A percentile compares a stretch with the other conserved stretches of the same genome.
phyloP scores from a whole-genome alignment of 2,113 vertebrate genomes.

The Cynocephalus volans region DNA sequence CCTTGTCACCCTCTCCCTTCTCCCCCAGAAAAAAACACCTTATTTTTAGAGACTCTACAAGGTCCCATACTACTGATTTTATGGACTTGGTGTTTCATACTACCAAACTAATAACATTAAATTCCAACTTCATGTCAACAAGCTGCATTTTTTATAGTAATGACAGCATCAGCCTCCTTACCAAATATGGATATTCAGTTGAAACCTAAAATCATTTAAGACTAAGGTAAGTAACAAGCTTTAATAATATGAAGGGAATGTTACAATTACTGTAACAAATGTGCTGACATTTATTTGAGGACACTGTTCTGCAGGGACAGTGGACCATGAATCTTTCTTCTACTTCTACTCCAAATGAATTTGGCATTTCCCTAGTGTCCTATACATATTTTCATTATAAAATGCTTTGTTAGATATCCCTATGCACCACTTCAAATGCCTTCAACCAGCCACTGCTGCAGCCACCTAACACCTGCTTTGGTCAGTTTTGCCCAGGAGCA shows the following conservation, averaged over 20 bases:
- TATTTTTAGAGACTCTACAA: neutral
- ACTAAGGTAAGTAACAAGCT: neutral
- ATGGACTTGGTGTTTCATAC: neutral
- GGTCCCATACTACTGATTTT: neutral
- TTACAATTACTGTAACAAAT: neutral
- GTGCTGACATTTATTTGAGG: neutral
- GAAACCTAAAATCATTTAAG: constrained; percentile 41
- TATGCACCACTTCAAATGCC: neutral
- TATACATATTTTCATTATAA: neutral
- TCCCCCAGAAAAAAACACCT: neutral
- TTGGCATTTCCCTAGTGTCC: neutral
- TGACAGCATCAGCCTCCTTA: neutral
- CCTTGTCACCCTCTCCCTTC: neutral
- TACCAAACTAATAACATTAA: neutral
- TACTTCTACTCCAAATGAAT: neutral
- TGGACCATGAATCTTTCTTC: neutral
- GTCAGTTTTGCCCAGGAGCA: neutral
- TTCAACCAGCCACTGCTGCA: neutral
- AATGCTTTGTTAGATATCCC: neutral
- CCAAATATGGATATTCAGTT: neutral
- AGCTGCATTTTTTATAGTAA: neutral
- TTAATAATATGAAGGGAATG: neutral
- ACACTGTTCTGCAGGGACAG: neutral
- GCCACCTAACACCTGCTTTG: neutral
- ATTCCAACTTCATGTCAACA: neutral